Conservation (phyloP, 2,888 invertebrate species). For the Agrochola circellaris region DNA sequence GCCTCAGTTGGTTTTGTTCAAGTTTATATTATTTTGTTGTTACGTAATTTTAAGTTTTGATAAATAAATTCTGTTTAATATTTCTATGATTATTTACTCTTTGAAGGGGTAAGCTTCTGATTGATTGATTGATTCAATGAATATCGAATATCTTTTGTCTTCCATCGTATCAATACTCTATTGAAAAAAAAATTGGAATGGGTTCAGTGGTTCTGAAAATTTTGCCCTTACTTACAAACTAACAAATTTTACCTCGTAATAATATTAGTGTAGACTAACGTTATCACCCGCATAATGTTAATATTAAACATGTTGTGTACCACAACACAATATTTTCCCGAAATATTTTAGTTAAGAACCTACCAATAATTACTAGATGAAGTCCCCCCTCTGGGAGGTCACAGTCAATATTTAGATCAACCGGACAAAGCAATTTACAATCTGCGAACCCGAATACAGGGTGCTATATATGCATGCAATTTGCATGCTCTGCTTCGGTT, state of each 20-base stretch:
- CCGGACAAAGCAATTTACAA: conserved; percentile 78
- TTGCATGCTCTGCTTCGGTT: conserved; percentile 75
- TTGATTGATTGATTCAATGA: not conserved
- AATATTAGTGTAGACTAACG: not conserved
- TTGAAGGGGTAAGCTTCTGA: not conserved
- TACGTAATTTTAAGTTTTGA: conserved; percentile 38
- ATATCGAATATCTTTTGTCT: not conserved
- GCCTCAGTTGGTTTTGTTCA: conserved; percentile 46
- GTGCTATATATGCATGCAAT: conserved; percentile 75
- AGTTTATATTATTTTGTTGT: conserved; percentile 54
- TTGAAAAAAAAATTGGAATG: not conserved
- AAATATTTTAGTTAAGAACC: conserved; percentile 27
- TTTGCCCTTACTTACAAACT: not conserved
- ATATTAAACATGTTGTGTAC: not conserved
- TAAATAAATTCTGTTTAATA: conserved; percentile 55
- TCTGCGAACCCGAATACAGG: conserved; percentile 72
- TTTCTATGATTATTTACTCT: conserved; percentile 16
- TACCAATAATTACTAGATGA: conserved; percentile 55
- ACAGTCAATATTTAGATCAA: conserved; percentile 75
- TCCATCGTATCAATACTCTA: not conserved
- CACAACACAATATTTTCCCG: not conserved
- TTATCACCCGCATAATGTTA: not conserved
- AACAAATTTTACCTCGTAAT: not conserved
- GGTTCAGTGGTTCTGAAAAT: not conserved
- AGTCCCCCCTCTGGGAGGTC: conserved; percentile 54